Percentiles rank a stretch among this genome's conserved stretches.
Evolutionary conservation across 1,140 invertebrate genomes (phyloP).

Genomic region (Gerris buenoi): DNA sequence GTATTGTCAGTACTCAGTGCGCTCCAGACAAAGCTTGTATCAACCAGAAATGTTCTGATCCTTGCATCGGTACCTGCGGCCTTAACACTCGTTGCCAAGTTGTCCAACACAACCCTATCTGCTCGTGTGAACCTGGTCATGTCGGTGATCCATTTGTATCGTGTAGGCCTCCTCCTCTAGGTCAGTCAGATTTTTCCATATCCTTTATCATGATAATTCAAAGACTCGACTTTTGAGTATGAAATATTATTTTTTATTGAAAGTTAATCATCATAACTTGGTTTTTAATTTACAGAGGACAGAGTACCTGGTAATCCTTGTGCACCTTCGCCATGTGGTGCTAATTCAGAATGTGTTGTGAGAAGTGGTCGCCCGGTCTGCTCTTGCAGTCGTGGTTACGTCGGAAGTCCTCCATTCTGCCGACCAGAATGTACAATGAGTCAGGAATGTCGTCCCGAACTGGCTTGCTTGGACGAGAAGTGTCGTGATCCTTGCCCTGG

Average conservation of each 20-base stretch:
- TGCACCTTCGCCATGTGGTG: constrained; percentile 62
- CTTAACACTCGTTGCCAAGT: constrained; percentile 53
- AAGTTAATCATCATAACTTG: no score
- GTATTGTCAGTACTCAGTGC: constrained; percentile 64
- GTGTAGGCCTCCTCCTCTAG: constrained; percentile 37
- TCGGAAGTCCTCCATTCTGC: constrained; percentile 40
- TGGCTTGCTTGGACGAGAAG: constrained; percentile 65
- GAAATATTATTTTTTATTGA: no score
- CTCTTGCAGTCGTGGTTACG: constrained; percentile 48
- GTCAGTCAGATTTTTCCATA: neutral
- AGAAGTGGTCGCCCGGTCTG: constrained; percentile 59
- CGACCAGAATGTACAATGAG: constrained; percentile 41
- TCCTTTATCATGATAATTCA: no score
- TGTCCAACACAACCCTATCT: constrained; percentile 69
- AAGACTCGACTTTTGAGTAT: neutral
- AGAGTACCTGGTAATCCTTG: constrained; percentile 43
- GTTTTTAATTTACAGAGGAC: constrained; percentile 23
- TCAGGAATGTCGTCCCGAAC: constrained; percentile 41
- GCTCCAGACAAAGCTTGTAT: constrained; percentile 57
- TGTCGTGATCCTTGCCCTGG: constrained; percentile 58
- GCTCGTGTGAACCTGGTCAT: constrained; percentile 53
- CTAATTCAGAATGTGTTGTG: constrained; percentile 69
- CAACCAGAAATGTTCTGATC: constrained; percentile 60
- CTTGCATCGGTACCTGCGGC: constrained; percentile 63
- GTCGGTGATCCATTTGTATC: constrained; percentile 65